Conservation (phyloP, 1,140 invertebrate genomes). For the Chrysomallon squamiferum region DNA sequence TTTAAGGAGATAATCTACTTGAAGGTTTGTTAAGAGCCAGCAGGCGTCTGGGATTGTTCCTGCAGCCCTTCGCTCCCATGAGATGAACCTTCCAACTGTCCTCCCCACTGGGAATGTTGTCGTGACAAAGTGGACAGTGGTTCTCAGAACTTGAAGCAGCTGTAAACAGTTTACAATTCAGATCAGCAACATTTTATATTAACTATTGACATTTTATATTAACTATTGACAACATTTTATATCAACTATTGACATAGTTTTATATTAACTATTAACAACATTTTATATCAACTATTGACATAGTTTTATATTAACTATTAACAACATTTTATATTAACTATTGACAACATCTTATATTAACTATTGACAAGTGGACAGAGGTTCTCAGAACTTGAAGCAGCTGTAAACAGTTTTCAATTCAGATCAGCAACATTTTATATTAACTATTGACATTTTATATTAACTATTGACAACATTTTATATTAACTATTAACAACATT, state of each 20-base stretch:
- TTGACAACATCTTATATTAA: background rate
- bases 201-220: background rate
- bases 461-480: too few relatives aligned
- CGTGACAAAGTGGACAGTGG: conserved; percentile 79
- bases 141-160: conserved; percentile 59
- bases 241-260: background rate
- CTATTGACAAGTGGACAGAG: conserved; percentile 80
- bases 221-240: background rate
- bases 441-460: too few relatives aligned
- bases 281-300: background rate
- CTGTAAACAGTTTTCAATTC: conserved; percentile 41
- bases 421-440: too few relatives aligned
- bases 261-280: background rate
- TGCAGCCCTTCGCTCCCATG: conserved; percentile 65
- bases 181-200: background rate
- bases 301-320: background rate
- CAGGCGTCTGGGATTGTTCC: conserved; percentile 57
- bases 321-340: background rate
- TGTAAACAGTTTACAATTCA: conserved; percentile 32
- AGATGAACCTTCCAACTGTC: conserved; percentile 74
- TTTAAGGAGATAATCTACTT: too few relatives aligned
- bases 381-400: conserved; percentile 56
- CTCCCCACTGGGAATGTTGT: conserved; percentile 70
- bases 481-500: too few relatives aligned
- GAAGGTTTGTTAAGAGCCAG: conserved; percentile 50